Percentiles rank a stretch among this genome's conserved stretches.
Conservation (phyloP, 2,113 vertebrate species). For the Oreochromis niloticus region DNA sequence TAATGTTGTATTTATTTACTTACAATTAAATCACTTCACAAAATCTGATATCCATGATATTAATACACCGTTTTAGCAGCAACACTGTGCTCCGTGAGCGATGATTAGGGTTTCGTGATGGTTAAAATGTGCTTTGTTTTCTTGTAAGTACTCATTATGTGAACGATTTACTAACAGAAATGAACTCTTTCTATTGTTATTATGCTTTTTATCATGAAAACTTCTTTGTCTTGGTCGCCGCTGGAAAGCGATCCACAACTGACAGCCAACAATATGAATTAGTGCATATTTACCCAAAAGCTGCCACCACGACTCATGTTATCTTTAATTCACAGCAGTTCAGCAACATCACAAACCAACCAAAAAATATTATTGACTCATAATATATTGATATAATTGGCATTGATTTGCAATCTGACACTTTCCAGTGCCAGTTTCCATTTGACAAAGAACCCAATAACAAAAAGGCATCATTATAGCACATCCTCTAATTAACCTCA, state of each 20-base stretch:
- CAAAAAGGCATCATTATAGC: slow-evolving; percentile 61
- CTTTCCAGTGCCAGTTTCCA: slow-evolving; percentile 21
- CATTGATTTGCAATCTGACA: slow-evolving; percentile 50
- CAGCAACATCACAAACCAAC: slow-evolving; percentile 2
- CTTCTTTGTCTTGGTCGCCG: background rate
- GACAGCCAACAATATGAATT: background rate
- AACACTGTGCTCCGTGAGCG: background rate
- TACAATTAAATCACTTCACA: background rate
- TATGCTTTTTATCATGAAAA: background rate
- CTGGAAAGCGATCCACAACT: background rate
- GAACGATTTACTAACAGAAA: background rate
- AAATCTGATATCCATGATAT: background rate
- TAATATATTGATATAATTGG: slow-evolving; percentile 48
- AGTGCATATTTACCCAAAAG: background rate
- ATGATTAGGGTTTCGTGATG: background rate
- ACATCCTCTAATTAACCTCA: slow-evolving; percentile 70
- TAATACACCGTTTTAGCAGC: background rate
- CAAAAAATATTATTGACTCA: slow-evolving; percentile 3
- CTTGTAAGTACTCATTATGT: background rate
- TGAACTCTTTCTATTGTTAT: background rate
- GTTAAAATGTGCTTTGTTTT: background rate
- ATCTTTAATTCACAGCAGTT: background rate
- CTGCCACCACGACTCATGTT: slow-evolving; percentile 7
- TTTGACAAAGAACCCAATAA: slow-evolving; percentile 35
- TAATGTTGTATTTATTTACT: background rate